Conservation (phyloP, 2,797 vertebrate species). For the Sebastes umbrosus region DNA sequence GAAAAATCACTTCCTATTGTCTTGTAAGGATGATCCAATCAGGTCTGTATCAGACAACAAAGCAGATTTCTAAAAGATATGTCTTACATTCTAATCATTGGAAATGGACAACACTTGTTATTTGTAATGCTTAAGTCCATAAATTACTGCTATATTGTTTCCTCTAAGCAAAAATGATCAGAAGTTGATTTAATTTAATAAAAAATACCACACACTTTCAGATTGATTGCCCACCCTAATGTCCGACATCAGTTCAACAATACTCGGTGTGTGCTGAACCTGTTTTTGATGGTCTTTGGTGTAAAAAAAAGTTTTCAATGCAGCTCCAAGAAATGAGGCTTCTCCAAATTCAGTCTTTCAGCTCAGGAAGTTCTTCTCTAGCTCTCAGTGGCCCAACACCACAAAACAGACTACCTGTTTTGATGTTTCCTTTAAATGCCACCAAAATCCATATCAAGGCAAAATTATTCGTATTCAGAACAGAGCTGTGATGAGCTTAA, state of each 20-base stretch:
- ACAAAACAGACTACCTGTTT: constrained; percentile 24
- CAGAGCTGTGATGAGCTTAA: constrained; percentile 9
- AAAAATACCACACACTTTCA: neutral
- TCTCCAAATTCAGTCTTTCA: neutral
- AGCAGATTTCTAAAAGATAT: neutral
- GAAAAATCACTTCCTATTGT: neutral
- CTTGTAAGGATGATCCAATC: neutral
- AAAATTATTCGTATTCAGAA: constrained; percentile 36
- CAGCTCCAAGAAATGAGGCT: neutral
- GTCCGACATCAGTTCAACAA: neutral
- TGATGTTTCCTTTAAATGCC: constrained; percentile 29
- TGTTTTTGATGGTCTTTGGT: neutral
- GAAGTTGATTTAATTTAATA: neutral
- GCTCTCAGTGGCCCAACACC: constrained; percentile 9
- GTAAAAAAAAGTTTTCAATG: neutral
- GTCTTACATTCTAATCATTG: neutral
- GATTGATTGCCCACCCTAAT: neutral
- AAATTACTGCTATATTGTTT: neutral
- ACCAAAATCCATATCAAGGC: constrained; percentile 40
- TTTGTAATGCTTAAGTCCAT: neutral
- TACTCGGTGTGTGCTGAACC: neutral
- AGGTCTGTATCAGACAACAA: neutral
- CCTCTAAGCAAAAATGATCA: neutral
- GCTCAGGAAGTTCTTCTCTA: neutral
- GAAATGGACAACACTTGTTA: accelerated